These are phyloP conservation scores for Kryptolebias ocellatus DNA, from an alignment of 2,797 vertebrate species.

Conservation along the genomic window DNA sequence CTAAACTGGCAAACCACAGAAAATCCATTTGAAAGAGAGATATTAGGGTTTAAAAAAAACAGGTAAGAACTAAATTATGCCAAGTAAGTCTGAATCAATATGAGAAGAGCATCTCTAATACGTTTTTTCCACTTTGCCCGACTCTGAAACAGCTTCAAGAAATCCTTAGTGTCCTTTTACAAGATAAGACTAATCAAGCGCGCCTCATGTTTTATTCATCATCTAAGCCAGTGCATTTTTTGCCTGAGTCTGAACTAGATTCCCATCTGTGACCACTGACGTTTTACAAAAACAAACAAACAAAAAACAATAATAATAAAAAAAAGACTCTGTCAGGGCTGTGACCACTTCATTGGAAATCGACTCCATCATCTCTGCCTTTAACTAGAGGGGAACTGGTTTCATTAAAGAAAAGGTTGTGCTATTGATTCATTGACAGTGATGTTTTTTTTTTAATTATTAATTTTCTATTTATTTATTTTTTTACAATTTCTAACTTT, in stretches of 20 bases:
- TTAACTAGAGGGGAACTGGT: conserved; percentile 37
- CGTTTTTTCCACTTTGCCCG: conserved; percentile 15
- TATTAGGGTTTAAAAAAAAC: conserved; percentile 11
- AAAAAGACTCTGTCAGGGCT: conserved; percentile 30
- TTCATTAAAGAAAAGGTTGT: conserved; percentile 52
- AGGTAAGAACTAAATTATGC: conserved; percentile 41
- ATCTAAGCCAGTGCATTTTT: conserved; percentile 2
- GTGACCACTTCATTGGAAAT: conserved; percentile 47
- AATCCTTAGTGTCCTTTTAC: conserved; percentile 15
- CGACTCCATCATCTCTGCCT: conserved; percentile 51
- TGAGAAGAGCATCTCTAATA: conserved; percentile 22
- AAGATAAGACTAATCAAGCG: conserved; percentile 43
- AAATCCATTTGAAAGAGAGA: neutral
- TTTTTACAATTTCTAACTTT: conserved; percentile 14
- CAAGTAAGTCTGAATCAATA: conserved; percentile 16
- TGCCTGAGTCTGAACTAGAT: conserved; percentile 33
- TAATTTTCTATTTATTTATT: neutral
- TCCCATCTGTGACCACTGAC: conserved; percentile 45
- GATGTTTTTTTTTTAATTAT: conserved; percentile 30
- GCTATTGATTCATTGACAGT: conserved; percentile 56
- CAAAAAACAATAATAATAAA: neutral
- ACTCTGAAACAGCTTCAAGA: conserved; percentile 22
- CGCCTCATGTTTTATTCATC: conserved; percentile 64
- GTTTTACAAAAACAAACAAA: conserved; percentile 14
- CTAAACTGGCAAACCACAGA: neutral